Evolutionary conservation across 2,888 invertebrate species (phyloP), one percentile per base, ranked within the genome.

Genomic region (Sphinx pinastri): DNA sequence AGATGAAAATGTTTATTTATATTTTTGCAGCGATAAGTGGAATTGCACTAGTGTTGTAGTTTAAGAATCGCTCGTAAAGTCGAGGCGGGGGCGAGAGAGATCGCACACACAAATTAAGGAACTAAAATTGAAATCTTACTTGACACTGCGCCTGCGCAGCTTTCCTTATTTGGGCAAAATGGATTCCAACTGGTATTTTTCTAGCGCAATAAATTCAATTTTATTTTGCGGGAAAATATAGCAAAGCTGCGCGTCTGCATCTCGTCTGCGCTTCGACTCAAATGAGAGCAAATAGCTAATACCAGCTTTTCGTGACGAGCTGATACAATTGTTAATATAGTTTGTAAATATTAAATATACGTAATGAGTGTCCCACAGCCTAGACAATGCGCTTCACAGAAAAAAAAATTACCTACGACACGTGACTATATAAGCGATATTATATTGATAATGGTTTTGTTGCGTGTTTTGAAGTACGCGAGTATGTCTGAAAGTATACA

Each of bases 361-460:
- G 63, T 70, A 71, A 16, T 72, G 67, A 67, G 59, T 72, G 71
- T 69, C 70, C 60, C 63, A 49, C 63, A 67, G 67, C 51, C 67
- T 67, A 63, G 49, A 19, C 49, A 47, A 63, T 47, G 45, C 45
- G 47, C 60, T 63, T 63, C 16, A 67, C 38, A 67, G 67, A 54
- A 31, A 54, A 25, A 52, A 52, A 25, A 8, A 52, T 67, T 52
- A 52, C 51, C 13, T 19, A 52, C 25, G 51, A 25, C 52, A 52
- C 12, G 8, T 60, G 45, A 59, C 38, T 52, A 14, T 45, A 1
- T 12, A 47, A 47, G 16, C 47, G 47, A 63, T 47, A 47, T 63
- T 16, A 10, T 63, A 16, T 16, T 16, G 11, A 16, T 47, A 47
- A 47, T 63, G 60, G 16, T 63, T 47, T 55, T 7, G 8, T 55